Evolutionary conservation across 2,797 vertebrate species (phyloP).

Genomic region (Synaphobranchus kaupii): DNA sequence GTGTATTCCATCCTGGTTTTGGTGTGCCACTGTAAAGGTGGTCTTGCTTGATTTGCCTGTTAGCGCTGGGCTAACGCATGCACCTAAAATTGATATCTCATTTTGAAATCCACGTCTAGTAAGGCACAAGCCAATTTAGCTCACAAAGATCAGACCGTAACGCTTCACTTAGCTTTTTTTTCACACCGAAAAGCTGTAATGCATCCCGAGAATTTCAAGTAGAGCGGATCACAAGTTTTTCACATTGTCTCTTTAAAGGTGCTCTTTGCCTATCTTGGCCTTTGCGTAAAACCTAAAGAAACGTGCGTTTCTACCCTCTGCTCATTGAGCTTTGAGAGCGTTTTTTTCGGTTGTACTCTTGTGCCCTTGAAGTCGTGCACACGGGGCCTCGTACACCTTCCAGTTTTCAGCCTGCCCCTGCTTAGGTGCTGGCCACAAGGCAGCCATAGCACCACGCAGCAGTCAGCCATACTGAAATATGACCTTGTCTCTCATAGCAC

Average conservation of each 20-base stretch:
- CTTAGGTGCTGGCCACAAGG: not conserved
- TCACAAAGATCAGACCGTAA: no score
- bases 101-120: not conserved
- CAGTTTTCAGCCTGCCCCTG: not conserved
- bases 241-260: not conserved
- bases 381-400: not conserved
- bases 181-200: not conserved
- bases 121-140: no score
- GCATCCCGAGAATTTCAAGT: not conserved
- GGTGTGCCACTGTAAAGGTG: not conserved
- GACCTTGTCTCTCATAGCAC: conserved; percentile 48
- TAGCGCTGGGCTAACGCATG: not conserved
- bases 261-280: not conserved
- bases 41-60: not conserved
- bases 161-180: no score
- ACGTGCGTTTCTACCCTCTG: not conserved
- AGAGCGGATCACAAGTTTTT: not conserved
- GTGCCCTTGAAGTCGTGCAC: conserved; percentile 3
- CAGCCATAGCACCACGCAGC: not conserved
- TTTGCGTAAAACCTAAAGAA: not conserved
- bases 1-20: not conserved
- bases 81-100: not conserved
- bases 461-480: conserved; percentile 49
- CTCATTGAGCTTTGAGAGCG: not conserved
- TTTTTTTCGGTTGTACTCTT: not conserved